Evolutionary conservation across 1,140 invertebrate genomes (phyloP).

Genomic region (Caenorhabditis inopinata): DNA sequence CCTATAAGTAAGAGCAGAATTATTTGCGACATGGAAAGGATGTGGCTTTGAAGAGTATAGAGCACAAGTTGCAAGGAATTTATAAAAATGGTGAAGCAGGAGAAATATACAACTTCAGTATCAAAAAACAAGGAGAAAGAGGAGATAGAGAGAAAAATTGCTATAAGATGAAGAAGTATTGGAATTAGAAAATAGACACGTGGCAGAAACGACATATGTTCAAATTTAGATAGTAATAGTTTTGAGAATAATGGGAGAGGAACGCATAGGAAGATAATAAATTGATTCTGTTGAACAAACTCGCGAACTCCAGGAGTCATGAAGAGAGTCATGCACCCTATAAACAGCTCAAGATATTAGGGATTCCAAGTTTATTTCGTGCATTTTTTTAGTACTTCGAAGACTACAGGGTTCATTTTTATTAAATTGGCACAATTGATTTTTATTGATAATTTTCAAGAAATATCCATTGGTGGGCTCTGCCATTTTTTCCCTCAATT

Average conservation of each 20-base stretch:
- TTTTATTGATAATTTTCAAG: no score
- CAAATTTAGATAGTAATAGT: neutral
- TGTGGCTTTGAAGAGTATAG: neutral
- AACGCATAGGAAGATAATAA: neutral
- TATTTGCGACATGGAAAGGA: neutral
- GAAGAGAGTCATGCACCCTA: neutral
- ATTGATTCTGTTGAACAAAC: neutral
- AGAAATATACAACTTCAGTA: neutral
- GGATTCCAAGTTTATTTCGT: no score
- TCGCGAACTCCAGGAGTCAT: slow-evolving; percentile 19
- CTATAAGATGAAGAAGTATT: neutral
- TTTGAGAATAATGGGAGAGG: neutral
- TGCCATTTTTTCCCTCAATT: no score
- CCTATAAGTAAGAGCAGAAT: neutral
- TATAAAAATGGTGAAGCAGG: neutral
- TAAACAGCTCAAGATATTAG: no score
- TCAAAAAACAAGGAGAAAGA: neutral
- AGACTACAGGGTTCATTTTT: no score
- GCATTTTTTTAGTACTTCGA: no score
- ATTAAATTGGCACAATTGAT: no score
- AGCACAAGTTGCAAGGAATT: neutral
- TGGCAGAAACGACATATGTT: neutral
- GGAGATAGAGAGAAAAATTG: neutral
- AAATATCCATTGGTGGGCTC: no score
- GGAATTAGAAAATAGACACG: neutral